These are phyloP conservation scores for Drosophila peninsularis DNA, from an alignment of 2,888 invertebrate species.

Conservation along the genomic window DNA sequence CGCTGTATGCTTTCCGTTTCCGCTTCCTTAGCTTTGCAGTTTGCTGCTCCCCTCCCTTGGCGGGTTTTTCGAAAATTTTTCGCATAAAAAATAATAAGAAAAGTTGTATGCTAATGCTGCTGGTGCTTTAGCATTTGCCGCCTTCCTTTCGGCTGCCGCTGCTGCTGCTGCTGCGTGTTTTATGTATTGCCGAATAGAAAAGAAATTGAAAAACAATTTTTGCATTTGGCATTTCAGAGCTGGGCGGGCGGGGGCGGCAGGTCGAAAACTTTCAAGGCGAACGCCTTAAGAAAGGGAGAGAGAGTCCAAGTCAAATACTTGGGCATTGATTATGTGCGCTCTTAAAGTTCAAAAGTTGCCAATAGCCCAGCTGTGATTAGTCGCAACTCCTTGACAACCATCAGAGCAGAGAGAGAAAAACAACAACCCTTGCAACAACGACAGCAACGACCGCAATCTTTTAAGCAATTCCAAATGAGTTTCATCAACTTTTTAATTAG, in stretches of 20 bases:
- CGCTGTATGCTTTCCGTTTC: constrained; percentile 78
- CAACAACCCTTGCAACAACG: constrained; percentile 14
- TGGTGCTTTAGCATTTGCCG: constrained; percentile 9
- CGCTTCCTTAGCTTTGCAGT: constrained; percentile 78
- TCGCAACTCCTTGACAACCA: constrained; percentile 35
- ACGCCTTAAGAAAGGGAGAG: constrained; percentile 17
- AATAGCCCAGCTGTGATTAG: constrained; percentile 49
- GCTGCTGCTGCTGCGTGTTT: constrained; percentile 40
- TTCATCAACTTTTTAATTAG: constrained; percentile 78
- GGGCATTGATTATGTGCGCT: constrained; percentile 53
- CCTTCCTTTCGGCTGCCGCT: constrained; percentile 11
- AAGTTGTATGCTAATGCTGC: constrained; percentile 76
- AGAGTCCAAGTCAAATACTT: constrained; percentile 61
- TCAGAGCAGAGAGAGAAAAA: background rate
- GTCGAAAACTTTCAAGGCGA: constrained; percentile 35
- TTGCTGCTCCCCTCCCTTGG: constrained; percentile 63
- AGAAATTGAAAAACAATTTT: constrained; percentile 77
- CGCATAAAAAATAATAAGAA: constrained; percentile 80
- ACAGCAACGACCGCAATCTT: constrained; percentile 47
- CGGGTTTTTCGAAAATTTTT: constrained; percentile 61
- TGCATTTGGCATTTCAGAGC: constrained; percentile 62
- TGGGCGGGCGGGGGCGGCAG: constrained; percentile 1
- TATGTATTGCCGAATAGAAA: constrained; percentile 66
- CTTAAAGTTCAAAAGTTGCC: constrained; percentile 49
- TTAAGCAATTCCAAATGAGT: constrained; percentile 66